Percentiles rank a stretch among this genome's conserved stretches.
Conservation (phyloP, 2,888 invertebrate genomes). For the Hydrotaea cyrtoneurina region DNA sequence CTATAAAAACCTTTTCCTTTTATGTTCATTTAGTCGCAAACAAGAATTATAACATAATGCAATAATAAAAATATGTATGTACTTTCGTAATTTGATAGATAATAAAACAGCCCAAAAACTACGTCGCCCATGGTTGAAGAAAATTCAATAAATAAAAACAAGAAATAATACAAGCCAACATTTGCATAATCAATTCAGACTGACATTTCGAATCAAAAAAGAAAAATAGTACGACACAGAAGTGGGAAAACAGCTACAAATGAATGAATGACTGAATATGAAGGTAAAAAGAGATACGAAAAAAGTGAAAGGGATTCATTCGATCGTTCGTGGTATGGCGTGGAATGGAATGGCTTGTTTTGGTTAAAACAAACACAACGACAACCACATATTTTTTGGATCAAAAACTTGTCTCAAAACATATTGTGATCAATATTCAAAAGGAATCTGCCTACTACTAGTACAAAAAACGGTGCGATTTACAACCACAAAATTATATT, state of each 20-base stretch:
- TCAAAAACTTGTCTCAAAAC: slow-evolving; percentile 16
- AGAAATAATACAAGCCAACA: slow-evolving; percentile 30
- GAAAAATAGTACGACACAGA: slow-evolving; percentile 31
- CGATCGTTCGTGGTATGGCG: background rate
- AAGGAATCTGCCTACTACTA: background rate
- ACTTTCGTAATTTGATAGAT: too few relatives aligned
- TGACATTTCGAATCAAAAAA: slow-evolving; percentile 55
- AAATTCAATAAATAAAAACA: slow-evolving; percentile 25
- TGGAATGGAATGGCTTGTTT: slow-evolving; percentile 10
- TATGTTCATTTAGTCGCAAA: too few relatives aligned
- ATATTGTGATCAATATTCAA: background rate
- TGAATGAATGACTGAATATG: slow-evolving; percentile 1
- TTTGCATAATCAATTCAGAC: slow-evolving; percentile 62
- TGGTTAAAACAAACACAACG: slow-evolving; percentile 25
- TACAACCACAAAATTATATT: too few relatives aligned
- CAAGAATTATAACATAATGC: too few relatives aligned
- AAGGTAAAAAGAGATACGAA: slow-evolving; percentile 21
- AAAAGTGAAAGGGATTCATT: slow-evolving; percentile 65
- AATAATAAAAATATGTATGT: too few relatives aligned
- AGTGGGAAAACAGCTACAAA: slow-evolving; percentile 36
- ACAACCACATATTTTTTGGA: slow-evolving; percentile 1
- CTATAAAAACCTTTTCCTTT: too few relatives aligned
- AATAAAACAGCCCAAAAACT: too few relatives aligned
- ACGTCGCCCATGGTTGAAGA: too few relatives aligned
- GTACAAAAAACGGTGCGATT: too few relatives aligned